Evolutionary conservation across 2,888 invertebrate genomes (phyloP).

Genomic region (Melikaiella ostensackeni): DNA sequence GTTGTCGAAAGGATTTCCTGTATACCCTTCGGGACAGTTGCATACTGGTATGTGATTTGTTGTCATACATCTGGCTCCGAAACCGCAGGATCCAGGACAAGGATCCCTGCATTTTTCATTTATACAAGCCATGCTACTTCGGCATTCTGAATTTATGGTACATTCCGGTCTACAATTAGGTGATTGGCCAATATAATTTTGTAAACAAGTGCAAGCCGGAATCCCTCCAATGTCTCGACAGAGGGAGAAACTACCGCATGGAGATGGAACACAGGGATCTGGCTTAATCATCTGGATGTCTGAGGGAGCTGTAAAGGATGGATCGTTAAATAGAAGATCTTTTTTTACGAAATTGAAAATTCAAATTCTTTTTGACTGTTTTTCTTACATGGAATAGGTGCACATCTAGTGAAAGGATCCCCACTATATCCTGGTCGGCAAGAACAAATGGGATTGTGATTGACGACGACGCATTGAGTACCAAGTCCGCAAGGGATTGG

Average conservation of each 20-base stretch:
- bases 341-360: background rate
- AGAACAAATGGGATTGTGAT: slow-evolving; percentile 80
- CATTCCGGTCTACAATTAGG: slow-evolving; percentile 83
- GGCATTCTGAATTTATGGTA: slow-evolving; percentile 78
- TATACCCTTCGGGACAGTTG: slow-evolving; percentile 79
- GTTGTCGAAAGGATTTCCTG: slow-evolving; percentile 81
- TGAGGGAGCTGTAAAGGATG: slow-evolving; percentile 38
- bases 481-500: slow-evolving; percentile 80
- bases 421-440: slow-evolving; percentile 91
- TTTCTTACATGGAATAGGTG: slow-evolving; percentile 59
- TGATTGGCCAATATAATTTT: slow-evolving; percentile 83
- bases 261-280: slow-evolving; percentile 86
- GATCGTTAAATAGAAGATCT: background rate
- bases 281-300: slow-evolving; percentile 81
- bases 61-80: slow-evolving; percentile 76
- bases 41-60: slow-evolving; percentile 79
- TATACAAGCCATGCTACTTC: slow-evolving; percentile 77
- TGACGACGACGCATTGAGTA: slow-evolving; percentile 79
- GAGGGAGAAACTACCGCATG: slow-evolving; percentile 90
- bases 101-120: slow-evolving; percentile 79
- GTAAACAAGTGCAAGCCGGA: slow-evolving; percentile 82
- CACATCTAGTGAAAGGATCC: slow-evolving; percentile 84
- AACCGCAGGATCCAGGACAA: slow-evolving; percentile 79
- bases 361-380: background rate
- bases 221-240: slow-evolving; percentile 82